Conservation (phyloP, 2,113 vertebrate genomes). For the Pedionomus torquatus region DNA sequence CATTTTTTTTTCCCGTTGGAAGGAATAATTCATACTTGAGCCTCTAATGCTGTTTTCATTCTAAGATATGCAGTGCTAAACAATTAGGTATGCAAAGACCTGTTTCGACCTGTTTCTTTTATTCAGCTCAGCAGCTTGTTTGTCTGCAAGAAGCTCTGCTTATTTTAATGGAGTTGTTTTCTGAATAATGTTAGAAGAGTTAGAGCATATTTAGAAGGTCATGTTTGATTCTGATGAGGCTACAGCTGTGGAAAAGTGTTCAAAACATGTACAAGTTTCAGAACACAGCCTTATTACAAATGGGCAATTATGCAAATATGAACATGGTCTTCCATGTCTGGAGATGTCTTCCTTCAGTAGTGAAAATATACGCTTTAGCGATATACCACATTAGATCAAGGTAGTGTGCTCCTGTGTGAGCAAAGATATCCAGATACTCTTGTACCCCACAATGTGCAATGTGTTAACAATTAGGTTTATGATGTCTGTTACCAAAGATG, state of each 20-base stretch:
- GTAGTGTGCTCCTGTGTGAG: neutral
- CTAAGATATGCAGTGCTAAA: neutral
- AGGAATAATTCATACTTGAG: neutral
- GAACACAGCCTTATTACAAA: neutral
- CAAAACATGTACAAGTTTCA: neutral
- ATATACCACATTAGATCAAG: neutral
- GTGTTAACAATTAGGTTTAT: neutral
- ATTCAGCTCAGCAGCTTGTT: neutral
- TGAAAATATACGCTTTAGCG: neutral
- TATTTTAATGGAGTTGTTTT: neutral
- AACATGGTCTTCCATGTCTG: neutral
- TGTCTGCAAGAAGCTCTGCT: neutral
- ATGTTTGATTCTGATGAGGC: neutral
- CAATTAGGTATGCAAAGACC: neutral
- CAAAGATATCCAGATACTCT: neutral
- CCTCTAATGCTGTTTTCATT: neutral
- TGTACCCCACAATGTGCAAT: neutral
- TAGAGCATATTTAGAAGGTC: constrained; percentile 10
- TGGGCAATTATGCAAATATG: neutral
- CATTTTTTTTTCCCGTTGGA: neutral
- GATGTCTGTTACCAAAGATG: neutral
- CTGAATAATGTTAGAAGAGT: neutral
- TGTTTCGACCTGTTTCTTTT: neutral
- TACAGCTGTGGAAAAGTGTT: neutral
- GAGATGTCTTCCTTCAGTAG: neutral